phyloP scores from a whole-genome alignment of 2,888 invertebrate species.

The Drosophila barbarae region DNA sequence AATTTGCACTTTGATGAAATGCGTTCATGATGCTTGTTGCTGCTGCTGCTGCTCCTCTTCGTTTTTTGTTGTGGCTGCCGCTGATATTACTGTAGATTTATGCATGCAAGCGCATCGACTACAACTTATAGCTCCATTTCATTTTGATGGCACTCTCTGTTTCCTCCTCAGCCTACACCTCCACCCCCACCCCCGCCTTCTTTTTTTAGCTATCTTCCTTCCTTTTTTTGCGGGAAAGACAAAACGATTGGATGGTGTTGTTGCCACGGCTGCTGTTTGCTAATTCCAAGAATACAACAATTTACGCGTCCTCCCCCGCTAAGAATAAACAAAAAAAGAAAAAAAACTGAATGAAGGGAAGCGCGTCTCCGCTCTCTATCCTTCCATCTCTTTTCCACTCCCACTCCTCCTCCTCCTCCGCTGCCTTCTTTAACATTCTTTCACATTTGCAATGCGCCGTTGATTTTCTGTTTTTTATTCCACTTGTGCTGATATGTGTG shows the following conservation, averaged over 20 bases:
- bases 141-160: constrained; percentile 53
- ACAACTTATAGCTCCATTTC: constrained; percentile 67
- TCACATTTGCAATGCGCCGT: constrained; percentile 59
- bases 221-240: constrained; percentile 40
- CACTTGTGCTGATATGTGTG: constrained; percentile 30
- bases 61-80: constrained; percentile 40
- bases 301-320: constrained; percentile 70
- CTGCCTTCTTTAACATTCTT: constrained; percentile 17
- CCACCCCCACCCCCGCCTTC: constrained; percentile 12
- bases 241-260: constrained; percentile 33
- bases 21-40: constrained; percentile 55
- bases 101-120: constrained; percentile 60
- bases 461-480: constrained; percentile 44
- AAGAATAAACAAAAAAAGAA: constrained; percentile 42
- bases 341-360: constrained; percentile 44
- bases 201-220: constrained; percentile 7
- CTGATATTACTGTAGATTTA: constrained; percentile 71
- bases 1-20: constrained; percentile 76
- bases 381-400: constrained; percentile 2
- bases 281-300: constrained; percentile 73
- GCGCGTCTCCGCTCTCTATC: constrained; percentile 20
- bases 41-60: constrained; percentile 6
- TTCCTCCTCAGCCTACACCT: constrained; percentile 36
- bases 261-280: constrained; percentile 48
- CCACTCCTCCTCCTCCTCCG: constrained; percentile 13